phyloP scores from a whole-genome alignment of 2,797 vertebrate species.

The Euthynnus affinis region DNA sequence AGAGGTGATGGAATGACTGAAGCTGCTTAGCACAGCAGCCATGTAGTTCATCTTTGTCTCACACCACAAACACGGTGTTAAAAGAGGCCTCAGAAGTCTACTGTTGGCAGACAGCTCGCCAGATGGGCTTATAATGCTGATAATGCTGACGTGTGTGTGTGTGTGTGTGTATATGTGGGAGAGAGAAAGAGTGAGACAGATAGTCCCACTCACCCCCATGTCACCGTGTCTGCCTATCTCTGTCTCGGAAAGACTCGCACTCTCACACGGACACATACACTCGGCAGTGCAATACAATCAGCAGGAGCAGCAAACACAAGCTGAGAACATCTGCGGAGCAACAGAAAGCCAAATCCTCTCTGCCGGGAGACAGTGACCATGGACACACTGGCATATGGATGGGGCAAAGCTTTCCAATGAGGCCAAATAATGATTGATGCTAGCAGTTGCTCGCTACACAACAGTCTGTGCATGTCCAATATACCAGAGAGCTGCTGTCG shows the following conservation, averaged over 20 bases:
- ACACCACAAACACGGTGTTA: conserved; percentile 39
- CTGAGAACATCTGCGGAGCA: conserved; percentile 75
- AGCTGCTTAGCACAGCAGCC: conserved; percentile 26
- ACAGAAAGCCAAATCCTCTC: conserved; percentile 67
- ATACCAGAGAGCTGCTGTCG: conserved; percentile 50
- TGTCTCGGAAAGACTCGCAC: conserved; percentile 35
- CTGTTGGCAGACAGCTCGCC: conserved; percentile 54
- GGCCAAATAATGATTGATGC: conserved; percentile 84
- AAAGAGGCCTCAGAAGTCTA: conserved; percentile 57
- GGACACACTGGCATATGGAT: conserved; percentile 76
- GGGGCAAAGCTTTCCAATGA: conserved; percentile 69
- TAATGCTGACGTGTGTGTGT: conserved; percentile 38
- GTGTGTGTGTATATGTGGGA: neutral
- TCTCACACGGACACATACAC: conserved; percentile 33
- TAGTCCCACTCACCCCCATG: conserved; percentile 27
- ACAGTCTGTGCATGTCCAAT: conserved; percentile 64
- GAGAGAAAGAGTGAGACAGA: conserved; percentile 1
- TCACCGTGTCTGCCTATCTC: conserved; percentile 33
- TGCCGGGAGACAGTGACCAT: conserved; percentile 75
- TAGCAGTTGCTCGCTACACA: conserved; percentile 45
- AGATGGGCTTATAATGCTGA: conserved; percentile 68
- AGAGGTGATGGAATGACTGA: conserved; percentile 41
- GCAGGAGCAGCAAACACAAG: conserved; percentile 67
- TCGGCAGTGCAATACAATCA: conserved; percentile 62
- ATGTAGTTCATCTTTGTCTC: conserved; percentile 37